Evolutionary conservation across 2,797 vertebrate species (phyloP), one percentile per base, ranked within the genome.

Genomic region (Acanthurus tractus): DNA sequence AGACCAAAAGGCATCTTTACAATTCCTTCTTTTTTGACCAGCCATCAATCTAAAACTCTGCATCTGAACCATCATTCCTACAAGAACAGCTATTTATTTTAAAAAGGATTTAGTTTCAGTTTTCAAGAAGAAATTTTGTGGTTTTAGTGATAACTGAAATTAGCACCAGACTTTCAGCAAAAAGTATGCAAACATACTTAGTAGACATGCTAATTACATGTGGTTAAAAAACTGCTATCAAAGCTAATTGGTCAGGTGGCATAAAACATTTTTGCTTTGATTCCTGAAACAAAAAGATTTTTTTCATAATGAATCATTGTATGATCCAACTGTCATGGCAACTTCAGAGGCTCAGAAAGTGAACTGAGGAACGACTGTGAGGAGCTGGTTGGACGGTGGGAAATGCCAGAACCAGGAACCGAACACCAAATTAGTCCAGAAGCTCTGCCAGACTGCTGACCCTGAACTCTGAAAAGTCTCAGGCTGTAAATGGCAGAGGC

Each of bases 401-500:
- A 42, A 14, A 38, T 25, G 8, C 18, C 38, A 52, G 15, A 56
- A 46, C 25, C 48, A 67, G 14, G 6, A 6, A 20, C 38, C 44
- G 17, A 11, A 54, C 62, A 25, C 18, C 5, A 23, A 50, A 42
- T 44, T 7, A 53, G 4, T 17, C 10, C 22, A 8, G 56, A 1
- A 11, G 4, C 56, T 29, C 1, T 13, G 25, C 18, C 20, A 18
- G 6, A 14, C 18, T 57, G 25, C 36, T 57, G 42, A 49, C 25
- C 63, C 20, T 23, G 22, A 74, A 45, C 72, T 57, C 36, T 40
- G n/a, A 0, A 15, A 68, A 65, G n/a, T 42, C 17, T 15, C 9
- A 2, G 20, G 25, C 34, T 56, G 62, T 59, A 70, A 78, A 79
- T 45, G 64, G 54, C n/a, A 25, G 20, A 58, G 34, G 29, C 44